A percentile compares a stretch with the other conserved stretches of the same genome.
Evolutionary conservation across 2,888 invertebrate species (phyloP).

Genomic region (Ceratothoa steindachneri): DNA sequence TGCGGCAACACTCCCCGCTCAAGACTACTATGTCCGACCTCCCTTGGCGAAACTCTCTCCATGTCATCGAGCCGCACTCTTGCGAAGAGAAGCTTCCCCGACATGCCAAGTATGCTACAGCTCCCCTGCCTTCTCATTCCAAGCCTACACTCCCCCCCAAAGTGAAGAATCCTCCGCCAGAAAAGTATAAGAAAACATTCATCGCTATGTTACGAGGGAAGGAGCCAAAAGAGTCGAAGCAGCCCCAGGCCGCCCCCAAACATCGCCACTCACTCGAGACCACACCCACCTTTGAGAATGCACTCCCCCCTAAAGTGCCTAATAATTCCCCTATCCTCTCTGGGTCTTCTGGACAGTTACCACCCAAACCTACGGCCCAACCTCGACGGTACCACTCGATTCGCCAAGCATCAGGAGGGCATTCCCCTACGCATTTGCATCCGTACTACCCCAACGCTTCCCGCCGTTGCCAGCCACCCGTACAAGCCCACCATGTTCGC

Average conservation of each 20-base stretch:
- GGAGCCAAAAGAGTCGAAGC: background rate
- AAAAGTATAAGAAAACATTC: slow-evolving; percentile 43
- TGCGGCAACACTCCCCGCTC: slow-evolving; percentile 19
- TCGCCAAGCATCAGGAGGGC: background rate
- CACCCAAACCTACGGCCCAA: slow-evolving; percentile 9
- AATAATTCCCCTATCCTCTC: background rate
- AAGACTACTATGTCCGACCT: background rate
- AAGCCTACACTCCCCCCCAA: slow-evolving; percentile 34
- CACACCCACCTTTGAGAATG: background rate
- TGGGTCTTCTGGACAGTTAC: background rate
- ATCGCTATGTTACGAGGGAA: slow-evolving; percentile 37
- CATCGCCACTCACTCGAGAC: background rate
- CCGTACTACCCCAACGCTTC: background rate
- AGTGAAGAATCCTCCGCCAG: slow-evolving; percentile 26
- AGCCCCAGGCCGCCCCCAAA: background rate
- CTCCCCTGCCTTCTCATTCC: slow-evolving; percentile 24
- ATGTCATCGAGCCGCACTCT: background rate
- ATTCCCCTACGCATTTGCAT: background rate
- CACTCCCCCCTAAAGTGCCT: background rate
- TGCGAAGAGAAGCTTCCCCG: background rate
- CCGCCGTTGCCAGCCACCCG: background rate
- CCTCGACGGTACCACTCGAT: background rate
- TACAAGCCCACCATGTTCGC: background rate
- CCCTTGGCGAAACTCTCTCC: background rate
- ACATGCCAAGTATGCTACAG: slow-evolving; percentile 37